Base-by-base conservation (phyloP, 2,113 vertebrate species). In the Melanerpes formicivorus region DNA sequence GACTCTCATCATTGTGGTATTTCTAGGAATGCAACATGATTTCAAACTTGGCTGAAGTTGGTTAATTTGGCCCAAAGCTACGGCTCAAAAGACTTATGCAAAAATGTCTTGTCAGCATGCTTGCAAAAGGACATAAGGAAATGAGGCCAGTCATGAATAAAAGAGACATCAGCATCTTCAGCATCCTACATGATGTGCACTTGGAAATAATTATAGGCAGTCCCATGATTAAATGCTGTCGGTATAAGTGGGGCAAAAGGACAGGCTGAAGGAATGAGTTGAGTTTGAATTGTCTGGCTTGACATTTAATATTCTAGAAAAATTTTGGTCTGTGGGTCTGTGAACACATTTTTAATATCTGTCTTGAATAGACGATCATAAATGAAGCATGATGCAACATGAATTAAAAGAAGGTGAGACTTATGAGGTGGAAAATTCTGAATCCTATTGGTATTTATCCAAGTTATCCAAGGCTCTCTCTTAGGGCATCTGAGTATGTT, bases 191-290 rank as follows among this genome's bases (percentile, higher is more conserved):
- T 85, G 84, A 65, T 3, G 10, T 76, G 72, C 56, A 18, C 42
- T 76, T 93, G 78, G 84, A 89, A 91, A 87, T 87, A 77, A 87
- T 88, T 89, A 46, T 56, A 71, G 67, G 18, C 2, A 9, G 54
- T 80, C 84, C 73, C 85, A 11, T 87, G 91, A 62, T 83, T 84
- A 85, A 71, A 54, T 54, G 54, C 52, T 85, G 67, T 92, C 81
- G 85, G 52, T 26, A 9, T 82, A 87, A 91, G 69, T 63, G 76
- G 66, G 66, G 30, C 64, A 82, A 71, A 77, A 89, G 78, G 84
- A 66, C 50, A 42, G 59, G 46, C 63, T 84, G 75, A 89, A 91
- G 46, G 62, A 71, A 74, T 71, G 56, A 76, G 9, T 7, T 65
- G 84, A 90, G 42, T 76, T 86, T 86, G 42, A 94, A 54, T 86